These are phyloP conservation scores for Geotrupes spiniger DNA, from an alignment of 2,888 invertebrate genomes.

Conservation along the genomic window DNA sequence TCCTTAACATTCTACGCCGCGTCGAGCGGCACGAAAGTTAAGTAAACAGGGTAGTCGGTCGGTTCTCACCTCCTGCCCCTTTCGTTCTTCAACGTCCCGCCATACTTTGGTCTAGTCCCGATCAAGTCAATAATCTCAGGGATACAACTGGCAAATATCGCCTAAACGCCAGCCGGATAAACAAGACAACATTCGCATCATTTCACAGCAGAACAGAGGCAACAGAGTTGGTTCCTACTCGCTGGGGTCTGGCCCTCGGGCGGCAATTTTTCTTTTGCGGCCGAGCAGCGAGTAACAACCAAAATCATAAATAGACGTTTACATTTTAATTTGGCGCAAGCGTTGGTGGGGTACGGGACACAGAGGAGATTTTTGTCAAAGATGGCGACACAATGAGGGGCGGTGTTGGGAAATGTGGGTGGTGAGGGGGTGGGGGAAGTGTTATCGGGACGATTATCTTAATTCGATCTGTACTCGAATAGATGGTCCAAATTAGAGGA, in stretches of 20 bases:
- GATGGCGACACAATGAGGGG: too few species aligned
- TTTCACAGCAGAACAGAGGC: conserved; percentile 36
- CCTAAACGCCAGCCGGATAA: conserved; percentile 71
- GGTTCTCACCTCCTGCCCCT: conserved; percentile 97
- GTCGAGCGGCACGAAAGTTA: conserved; percentile 18
- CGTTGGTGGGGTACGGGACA: too few species aligned
- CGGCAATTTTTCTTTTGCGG: too few species aligned
- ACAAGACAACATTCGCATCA: conserved; percentile 56
- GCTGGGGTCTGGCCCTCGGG: conserved; percentile 16
- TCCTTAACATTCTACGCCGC: conserved; percentile 27
- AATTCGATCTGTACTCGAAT: neutral
- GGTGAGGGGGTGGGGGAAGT: too few species aligned
- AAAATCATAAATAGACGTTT: conserved; percentile 5
- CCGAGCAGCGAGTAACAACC: conserved; percentile 13
- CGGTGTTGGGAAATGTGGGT: too few species aligned
- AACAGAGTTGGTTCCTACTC: conserved; percentile 22
- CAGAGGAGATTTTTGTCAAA: too few species aligned
- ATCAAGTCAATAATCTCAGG: conserved; percentile 99
- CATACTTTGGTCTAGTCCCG: conserved; percentile 99
- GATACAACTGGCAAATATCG: conserved; percentile 99
- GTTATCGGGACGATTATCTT: too few species aligned
- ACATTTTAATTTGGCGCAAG: neutral
- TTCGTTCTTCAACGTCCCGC: conserved; percentile 99
- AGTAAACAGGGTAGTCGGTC: conserved; percentile 28
- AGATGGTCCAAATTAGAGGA: conserved; percentile 5